These are phyloP conservation scores for Arrhamphus sclerolepis DNA, from an alignment of 2,797 vertebrate species.

Conservation along the genomic window DNA sequence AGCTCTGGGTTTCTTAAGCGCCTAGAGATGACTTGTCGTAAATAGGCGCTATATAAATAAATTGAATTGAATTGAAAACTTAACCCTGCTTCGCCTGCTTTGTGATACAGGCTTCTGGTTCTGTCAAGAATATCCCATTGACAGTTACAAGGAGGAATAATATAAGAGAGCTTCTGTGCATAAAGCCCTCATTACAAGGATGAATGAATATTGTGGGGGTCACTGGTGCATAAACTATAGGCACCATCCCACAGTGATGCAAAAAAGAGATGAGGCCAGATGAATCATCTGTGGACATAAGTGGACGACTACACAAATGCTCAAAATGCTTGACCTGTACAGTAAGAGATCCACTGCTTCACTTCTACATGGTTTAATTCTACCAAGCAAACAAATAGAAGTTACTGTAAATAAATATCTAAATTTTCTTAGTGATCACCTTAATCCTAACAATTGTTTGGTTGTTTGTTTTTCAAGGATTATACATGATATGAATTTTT, in stretches of 20 bases:
- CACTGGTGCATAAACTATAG: conserved; percentile 16
- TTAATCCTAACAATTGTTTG: not conserved
- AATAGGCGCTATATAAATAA: no score
- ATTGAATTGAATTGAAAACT: no score
- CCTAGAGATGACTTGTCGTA: no score
- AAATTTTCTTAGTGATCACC: not conserved
- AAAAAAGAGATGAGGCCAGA: not conserved
- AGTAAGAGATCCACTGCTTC: not conserved
- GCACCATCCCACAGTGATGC: not conserved
- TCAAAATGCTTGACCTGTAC: not conserved
- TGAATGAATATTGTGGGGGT: conserved; percentile 12
- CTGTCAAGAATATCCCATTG: conserved; percentile 1
- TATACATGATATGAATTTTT: no score
- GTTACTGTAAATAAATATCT: not conserved
- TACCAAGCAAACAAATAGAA: not conserved
- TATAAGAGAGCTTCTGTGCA: conserved; percentile 3
- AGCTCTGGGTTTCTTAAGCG: no score
- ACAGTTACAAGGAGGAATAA: conserved; percentile 5
- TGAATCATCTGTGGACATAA: conserved; percentile 14
- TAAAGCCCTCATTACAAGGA: conserved; percentile 25
- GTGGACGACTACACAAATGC: not conserved
- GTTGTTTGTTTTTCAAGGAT: not conserved
- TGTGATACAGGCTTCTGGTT: no score
- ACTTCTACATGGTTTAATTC: not conserved
- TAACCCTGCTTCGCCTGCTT: no score